Evolutionary conservation across 1,140 invertebrate species (phyloP).

Genomic region (Bemisia tabaci): DNA sequence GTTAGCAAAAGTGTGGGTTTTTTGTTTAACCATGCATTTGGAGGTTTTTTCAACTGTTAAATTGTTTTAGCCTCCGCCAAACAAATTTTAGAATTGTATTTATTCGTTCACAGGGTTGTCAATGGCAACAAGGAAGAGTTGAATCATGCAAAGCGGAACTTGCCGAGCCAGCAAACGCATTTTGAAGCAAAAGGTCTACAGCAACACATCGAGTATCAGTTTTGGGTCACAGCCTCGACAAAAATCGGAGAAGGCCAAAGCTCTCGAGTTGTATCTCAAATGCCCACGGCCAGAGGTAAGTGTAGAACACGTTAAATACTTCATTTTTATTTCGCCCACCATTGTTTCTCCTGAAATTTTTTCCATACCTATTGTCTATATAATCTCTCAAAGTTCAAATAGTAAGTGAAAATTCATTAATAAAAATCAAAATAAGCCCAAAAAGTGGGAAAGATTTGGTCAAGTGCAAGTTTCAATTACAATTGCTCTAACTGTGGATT

Average conservation of each 20-base stretch:
- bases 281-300: conserved; percentile 29
- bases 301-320: not conserved
- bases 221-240: conserved; percentile 66
- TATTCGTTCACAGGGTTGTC: conserved; percentile 36
- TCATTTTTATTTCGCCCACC: too few relatives aligned
- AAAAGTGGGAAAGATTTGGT: too few relatives aligned
- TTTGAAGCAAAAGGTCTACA: conserved; percentile 54
- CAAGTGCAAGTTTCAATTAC: too few relatives aligned
- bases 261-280: conserved; percentile 47
- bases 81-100: too few relatives aligned
- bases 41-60: too few relatives aligned
- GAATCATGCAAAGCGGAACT: conserved; percentile 48
- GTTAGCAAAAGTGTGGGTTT: too few relatives aligned
- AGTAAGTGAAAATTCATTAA: too few relatives aligned
- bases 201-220: conserved; percentile 63
- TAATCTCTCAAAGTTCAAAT: not conserved
- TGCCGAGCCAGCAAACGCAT: conserved; percentile 43
- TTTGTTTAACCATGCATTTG: too few relatives aligned
- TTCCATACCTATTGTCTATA: not conserved
- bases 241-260: conserved; percentile 59
- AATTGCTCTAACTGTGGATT: too few relatives aligned
- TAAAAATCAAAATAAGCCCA: too few relatives aligned
- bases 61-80: too few relatives aligned
- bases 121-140: conserved; percentile 47
- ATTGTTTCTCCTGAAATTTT: not conserved